Evolutionary conservation across 2,113 vertebrate species (phyloP).

Genomic region (Dipodomys spectabilis): DNA sequence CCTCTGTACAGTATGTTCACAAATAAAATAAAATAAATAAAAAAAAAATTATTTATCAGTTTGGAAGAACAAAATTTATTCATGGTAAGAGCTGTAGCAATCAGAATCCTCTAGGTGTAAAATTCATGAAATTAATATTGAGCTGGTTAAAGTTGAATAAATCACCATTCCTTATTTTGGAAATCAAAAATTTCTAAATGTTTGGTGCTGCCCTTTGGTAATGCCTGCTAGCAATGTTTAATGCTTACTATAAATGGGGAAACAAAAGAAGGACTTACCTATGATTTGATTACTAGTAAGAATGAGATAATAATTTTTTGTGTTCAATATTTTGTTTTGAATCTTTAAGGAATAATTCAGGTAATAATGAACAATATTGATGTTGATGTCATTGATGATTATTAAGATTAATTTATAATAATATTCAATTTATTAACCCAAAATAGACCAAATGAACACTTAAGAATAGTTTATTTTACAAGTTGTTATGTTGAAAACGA

Average conservation of each 20-base stretch:
- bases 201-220: conserved; percentile 76
- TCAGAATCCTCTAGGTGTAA: conserved; percentile 81
- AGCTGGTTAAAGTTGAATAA: conserved; percentile 81
- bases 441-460: not conserved
- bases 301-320: conserved; percentile 23
- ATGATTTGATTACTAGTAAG: conserved; percentile 3
- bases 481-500: too few relatives aligned
- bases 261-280: conserved; percentile 29
- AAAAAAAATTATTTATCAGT: conserved; percentile 91
- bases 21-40: too few relatives aligned
- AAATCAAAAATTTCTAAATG: conserved; percentile 62
- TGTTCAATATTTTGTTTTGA: not conserved
- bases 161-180: conserved; percentile 74
- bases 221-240: conserved; percentile 37
- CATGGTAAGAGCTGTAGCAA: conserved; percentile 82
- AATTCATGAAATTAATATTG: conserved; percentile 82
- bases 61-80: conserved; percentile 85
- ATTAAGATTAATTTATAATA: conserved; percentile 21
- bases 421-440: not conserved
- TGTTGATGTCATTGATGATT: not conserved
- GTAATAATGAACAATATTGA: not conserved
- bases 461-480: not conserved
- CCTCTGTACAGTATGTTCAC: too few relatives aligned
- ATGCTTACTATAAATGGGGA: not conserved
- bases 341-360: conserved; percentile 39